A percentile compares a stretch with the other conserved stretches of the same genome.
Conservation (phyloP, 2,113 vertebrate genomes). For the Pedionomus torquatus region DNA sequence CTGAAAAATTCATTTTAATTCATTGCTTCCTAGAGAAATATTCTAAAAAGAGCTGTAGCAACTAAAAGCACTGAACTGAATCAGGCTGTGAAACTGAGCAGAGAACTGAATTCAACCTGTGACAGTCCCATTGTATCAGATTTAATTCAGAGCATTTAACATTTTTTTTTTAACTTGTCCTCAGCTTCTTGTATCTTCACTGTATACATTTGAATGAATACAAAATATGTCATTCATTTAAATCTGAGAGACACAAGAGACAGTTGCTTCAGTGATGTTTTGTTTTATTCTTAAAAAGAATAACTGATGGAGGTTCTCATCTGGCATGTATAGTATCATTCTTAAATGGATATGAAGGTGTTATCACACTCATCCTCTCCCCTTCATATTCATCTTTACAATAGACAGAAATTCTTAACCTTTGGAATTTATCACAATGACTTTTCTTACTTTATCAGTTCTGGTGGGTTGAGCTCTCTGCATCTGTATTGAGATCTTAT, state of each 20-base stretch:
- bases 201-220: slow-evolving; percentile 30
- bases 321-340: not conserved
- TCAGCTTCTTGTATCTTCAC: not conserved
- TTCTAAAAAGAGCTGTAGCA: not conserved
- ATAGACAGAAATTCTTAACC: slow-evolving; percentile 53
- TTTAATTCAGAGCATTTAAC: not conserved
- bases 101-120: not conserved
- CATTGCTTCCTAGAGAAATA: not conserved
- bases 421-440: slow-evolving; percentile 47
- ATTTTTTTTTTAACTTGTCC: not conserved
- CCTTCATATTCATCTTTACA: slow-evolving; percentile 46
- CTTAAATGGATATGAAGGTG: slow-evolving; percentile 38
- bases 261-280: not conserved
- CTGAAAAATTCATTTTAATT: not conserved
- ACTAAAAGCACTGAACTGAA: not conserved
- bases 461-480: slow-evolving; percentile 34
- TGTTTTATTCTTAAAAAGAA: slow-evolving; percentile 8
- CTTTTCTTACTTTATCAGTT: slow-evolving; percentile 65
- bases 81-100: not conserved
- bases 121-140: not conserved
- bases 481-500: slow-evolving; percentile 57
- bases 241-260: not conserved
- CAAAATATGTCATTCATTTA: slow-evolving; percentile 12
- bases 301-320: slow-evolving; percentile 15
- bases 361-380: slow-evolving; percentile 38